Base-by-base conservation (phyloP, 1,140 invertebrate genomes). In the Galleria mellonella region DNA sequence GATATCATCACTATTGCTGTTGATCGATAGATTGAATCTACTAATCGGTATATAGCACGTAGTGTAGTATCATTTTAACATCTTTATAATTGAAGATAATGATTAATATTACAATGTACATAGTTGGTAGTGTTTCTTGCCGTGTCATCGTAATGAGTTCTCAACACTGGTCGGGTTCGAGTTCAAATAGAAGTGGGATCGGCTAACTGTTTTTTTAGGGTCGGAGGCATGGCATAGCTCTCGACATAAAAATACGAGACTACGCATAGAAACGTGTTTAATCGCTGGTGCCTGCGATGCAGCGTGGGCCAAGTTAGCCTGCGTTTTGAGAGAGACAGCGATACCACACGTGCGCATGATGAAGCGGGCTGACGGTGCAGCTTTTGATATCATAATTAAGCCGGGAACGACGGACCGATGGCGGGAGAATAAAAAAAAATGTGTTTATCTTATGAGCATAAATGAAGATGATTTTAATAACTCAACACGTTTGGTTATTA, bases 301-400 rank as follows among this genome's bases (percentile, higher is more conserved):
- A 64, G 47, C 63, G 47, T 43, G 55, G 52, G 41, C 28, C 33
- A 32, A 49, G 43, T 55, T 52, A 63, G 69, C 65, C 56, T 64
- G 65, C 54, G 61, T 58, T 62, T 54, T 49, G 64, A 67, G 41
- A 11, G 63, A 72, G 63, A 73, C 51, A 65, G 62, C 72, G 32
- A 56, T 49, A 56, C 9, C 31, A 12, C 37, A 47, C 12, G 55
- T 59, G 60, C 63, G 62, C 50, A 57, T 47, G 62, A 55, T 55
- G 39, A 47, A 64, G 43, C 39, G 49, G 43, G 50, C 51, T 67
- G 63, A 70, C 63, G 61, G 56, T 61, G 62, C 65, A 68, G 63
- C 64, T 72, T 81, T 77, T 82, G 81, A 84, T 81, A 81, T 81
- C 76, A 74, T 84, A 75, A 82, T 84, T 81, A 84, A 73, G 66